A percentile compares a stretch with the other conserved stretches of the same genome.
These are phyloP conservation scores for Heliconius sara DNA, from an alignment of 2,888 invertebrate genomes.

Conservation along the genomic window DNA sequence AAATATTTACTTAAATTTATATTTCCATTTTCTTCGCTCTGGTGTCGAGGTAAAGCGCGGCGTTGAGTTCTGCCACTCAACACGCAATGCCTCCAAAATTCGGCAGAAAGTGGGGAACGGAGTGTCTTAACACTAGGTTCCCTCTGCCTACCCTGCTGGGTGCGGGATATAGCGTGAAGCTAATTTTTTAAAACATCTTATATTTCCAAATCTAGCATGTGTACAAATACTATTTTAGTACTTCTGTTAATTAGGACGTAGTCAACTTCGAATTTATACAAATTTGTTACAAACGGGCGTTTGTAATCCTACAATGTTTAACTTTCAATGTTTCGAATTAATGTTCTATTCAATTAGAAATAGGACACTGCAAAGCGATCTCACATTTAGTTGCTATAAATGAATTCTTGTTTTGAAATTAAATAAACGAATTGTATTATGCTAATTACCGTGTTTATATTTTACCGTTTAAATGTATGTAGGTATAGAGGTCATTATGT, in stretches of 20 bases:
- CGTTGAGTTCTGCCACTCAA: too few relatives aligned
- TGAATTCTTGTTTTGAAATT: conserved; percentile 6
- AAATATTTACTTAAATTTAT: too few relatives aligned
- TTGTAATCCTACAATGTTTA: conserved; percentile 13
- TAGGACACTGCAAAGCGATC: not conserved
- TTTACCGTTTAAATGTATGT: not conserved
- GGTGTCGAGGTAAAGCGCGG: too few relatives aligned
- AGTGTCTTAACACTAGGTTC: too few relatives aligned
- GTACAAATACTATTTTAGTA: not conserved
- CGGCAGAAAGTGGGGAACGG: too few relatives aligned
- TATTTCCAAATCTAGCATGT: not conserved
- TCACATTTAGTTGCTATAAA: not conserved
- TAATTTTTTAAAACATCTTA: too few relatives aligned
- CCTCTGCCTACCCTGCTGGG: too few relatives aligned
- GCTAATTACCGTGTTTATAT: not conserved
- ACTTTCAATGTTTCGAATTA: conserved; percentile 2
- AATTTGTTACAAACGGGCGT: conserved; percentile 15
- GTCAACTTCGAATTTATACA: not conserved
- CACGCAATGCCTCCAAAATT: too few relatives aligned
- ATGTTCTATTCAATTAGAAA: conserved; percentile 22
- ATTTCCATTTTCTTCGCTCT: too few relatives aligned
- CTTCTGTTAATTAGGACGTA: not conserved
- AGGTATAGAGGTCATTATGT: too few relatives aligned
- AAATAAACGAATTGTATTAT: not conserved
- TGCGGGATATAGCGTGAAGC: too few relatives aligned